Conservation (phyloP, 2,888 invertebrate genomes). For the Ectobius pallidus region DNA sequence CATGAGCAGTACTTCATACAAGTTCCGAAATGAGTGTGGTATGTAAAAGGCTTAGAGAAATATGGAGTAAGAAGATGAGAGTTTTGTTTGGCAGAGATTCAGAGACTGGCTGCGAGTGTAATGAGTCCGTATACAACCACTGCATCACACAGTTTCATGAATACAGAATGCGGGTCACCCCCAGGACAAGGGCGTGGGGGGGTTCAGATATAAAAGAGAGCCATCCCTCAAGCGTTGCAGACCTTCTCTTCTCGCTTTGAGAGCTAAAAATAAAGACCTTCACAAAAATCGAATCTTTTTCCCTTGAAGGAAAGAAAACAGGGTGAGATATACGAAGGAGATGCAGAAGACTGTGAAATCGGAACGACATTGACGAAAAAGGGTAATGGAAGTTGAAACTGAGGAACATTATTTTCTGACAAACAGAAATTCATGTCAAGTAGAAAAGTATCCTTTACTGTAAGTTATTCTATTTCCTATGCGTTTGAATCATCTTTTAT, state of each 20-base stretch:
- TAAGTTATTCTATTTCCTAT: too few relatives aligned
- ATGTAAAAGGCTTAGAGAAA: too few relatives aligned
- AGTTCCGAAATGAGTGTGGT: too few relatives aligned
- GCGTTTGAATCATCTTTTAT: too few relatives aligned
- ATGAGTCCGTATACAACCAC: not conserved
- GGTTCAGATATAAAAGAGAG: not conserved
- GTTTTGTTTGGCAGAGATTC: too few relatives aligned
- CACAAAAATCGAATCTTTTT: not conserved
- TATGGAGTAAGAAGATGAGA: too few relatives aligned
- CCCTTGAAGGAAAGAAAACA: not conserved
- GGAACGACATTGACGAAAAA: not conserved
- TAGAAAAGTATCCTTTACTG: too few relatives aligned
- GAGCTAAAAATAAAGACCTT: not conserved
- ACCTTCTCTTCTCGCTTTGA: too few relatives aligned
- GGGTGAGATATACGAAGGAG: not conserved
- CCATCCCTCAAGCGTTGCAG: not conserved
- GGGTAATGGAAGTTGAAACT: not conserved
- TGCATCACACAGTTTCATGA: not conserved
- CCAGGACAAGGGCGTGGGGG: too few relatives aligned
- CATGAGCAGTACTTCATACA: too few relatives aligned
- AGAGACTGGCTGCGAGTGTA: too few relatives aligned
- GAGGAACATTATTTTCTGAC: not conserved
- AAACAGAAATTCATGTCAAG: too few relatives aligned
- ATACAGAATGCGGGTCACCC: not conserved
- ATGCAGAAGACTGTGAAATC: not conserved